phyloP scores from a whole-genome alignment of 2,113 vertebrate genomes.

The Excalfactoria chinensis region DNA sequence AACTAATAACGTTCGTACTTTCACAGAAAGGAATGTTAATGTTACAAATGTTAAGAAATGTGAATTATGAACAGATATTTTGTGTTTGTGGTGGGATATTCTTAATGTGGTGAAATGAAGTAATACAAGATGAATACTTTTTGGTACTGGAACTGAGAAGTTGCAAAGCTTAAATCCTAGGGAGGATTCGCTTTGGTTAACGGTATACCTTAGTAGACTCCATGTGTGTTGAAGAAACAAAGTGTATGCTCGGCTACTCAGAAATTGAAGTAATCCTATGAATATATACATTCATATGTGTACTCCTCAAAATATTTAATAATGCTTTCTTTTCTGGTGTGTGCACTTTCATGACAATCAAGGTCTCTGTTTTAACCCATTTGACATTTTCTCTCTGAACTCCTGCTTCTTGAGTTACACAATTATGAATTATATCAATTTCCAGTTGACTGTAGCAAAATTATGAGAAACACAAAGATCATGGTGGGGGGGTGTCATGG shows the following conservation, averaged over 20 bases:
- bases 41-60: not conserved
- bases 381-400: not conserved
- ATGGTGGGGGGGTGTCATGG: no score
- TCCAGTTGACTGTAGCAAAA: not conserved
- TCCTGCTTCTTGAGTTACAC: rapidly evolving
- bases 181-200: not conserved
- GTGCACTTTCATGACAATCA: not conserved
- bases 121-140: not conserved
- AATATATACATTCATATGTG: not conserved
- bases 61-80: not conserved
- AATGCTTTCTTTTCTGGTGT: not conserved
- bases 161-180: not conserved
- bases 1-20: not conserved
- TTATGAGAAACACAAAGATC: not conserved
- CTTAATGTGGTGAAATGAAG: not conserved
- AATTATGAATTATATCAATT: not conserved
- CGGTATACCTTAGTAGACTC: not conserved
- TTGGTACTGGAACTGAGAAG: not conserved
- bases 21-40: not conserved
- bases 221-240: not conserved
- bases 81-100: not conserved
- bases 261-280: not conserved
- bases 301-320: not conserved
- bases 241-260: not conserved
- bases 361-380: not conserved